Conservation (phyloP, 92 coral and sea anemone species). For the Epizoanthus rinbou region DNA sequence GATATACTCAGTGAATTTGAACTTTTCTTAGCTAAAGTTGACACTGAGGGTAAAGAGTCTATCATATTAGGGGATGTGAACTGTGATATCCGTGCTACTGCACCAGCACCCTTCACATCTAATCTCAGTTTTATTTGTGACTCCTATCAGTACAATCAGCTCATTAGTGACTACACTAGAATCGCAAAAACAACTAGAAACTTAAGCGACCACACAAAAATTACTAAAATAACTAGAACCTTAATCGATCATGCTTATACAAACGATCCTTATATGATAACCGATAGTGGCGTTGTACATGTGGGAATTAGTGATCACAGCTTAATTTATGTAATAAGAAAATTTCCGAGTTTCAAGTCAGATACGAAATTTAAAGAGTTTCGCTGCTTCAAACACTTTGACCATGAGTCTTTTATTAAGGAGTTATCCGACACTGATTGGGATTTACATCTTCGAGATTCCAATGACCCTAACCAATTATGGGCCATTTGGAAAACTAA, state of each 20-base stretch:
- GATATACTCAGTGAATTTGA: conserved; percentile 28
- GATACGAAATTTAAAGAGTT: conserved; percentile 23
- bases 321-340: conserved; percentile 26
- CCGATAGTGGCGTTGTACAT: conserved; percentile 23
- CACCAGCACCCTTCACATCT: conserved; percentile 34
- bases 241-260: conserved; percentile 36
- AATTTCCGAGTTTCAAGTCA: conserved; percentile 21
- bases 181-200: conserved; percentile 27
- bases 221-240: conserved; percentile 27
- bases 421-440: no score
- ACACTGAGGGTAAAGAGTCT: conserved; percentile 26
- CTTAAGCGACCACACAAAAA: conserved; percentile 21
- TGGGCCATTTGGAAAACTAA: no score
- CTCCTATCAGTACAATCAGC: conserved; percentile 39
- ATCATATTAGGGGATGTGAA: conserved; percentile 28
- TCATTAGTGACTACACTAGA: conserved; percentile 30
- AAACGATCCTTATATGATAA: conserved; percentile 19
- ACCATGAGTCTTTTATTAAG: not conserved
- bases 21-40: conserved; percentile 41
- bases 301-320: conserved; percentile 27
- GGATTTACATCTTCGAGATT: no score
- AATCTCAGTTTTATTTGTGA: conserved; percentile 32
- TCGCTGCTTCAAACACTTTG: conserved; percentile 30
- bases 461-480: no score
- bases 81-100: no score